A percentile compares a stretch with the other conserved stretches of the same genome.
These are phyloP conservation scores for Dendrolimus pini DNA, from an alignment of 2,888 invertebrate genomes.

Conservation along the genomic window DNA sequence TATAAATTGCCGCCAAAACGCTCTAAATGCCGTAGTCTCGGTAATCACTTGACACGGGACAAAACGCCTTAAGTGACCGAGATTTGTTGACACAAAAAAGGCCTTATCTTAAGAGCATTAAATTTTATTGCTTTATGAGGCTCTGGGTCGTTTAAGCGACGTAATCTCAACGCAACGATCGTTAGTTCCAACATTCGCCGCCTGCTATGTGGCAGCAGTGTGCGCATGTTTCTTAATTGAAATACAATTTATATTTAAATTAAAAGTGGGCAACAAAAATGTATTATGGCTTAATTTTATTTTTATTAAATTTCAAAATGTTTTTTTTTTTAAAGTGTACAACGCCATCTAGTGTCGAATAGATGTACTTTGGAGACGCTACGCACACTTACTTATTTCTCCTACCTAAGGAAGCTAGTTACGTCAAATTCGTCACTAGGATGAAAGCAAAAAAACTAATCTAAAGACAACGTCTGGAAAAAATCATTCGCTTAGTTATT, in stretches of 20 bases:
- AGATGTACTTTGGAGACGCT: conserved; percentile 32
- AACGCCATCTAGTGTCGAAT: conserved; percentile 64
- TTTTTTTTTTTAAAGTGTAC: background rate
- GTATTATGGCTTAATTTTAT: background rate
- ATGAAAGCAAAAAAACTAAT: too few relatives aligned
- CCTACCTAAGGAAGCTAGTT: background rate
- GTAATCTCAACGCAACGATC: conserved; percentile 17
- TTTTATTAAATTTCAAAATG: conserved; percentile 3
- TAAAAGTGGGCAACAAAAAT: background rate
- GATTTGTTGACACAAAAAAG: conserved; percentile 28
- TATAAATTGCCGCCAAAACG: background rate
- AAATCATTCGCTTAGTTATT: too few relatives aligned
- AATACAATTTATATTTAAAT: too few relatives aligned
- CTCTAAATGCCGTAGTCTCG: background rate
- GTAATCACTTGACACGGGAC: conserved; percentile 1
- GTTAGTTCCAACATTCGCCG: conserved; percentile 49
- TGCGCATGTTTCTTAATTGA: conserved; percentile 7
- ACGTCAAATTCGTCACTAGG: background rate
- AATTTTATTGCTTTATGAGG: conserved; percentile 42
- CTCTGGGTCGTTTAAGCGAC: conserved; percentile 24
- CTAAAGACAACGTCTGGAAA: too few relatives aligned
- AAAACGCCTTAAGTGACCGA: conserved; percentile 32
- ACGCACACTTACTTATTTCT: conserved; percentile 8
- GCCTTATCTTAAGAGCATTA: conserved; percentile 34
- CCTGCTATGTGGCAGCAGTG: conserved; percentile 39